A percentile compares a stretch with the other conserved stretches of the same genome.
These are phyloP conservation scores for Drosophila simulans DNA, from an alignment of 1,140 invertebrate genomes.

Conservation along the genomic window DNA sequence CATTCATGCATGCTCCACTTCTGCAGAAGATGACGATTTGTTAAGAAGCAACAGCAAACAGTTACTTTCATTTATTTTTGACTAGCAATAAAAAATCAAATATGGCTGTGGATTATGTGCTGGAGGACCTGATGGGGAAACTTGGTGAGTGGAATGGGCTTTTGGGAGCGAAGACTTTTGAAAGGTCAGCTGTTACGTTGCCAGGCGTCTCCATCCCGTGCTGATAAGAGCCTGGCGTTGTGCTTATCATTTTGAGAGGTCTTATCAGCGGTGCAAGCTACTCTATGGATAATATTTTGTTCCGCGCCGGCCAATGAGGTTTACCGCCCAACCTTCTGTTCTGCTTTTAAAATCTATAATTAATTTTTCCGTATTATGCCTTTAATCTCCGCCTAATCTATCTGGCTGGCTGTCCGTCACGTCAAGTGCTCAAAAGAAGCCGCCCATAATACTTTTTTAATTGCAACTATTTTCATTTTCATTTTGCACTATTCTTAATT, in stretches of 20 bases:
- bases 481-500: constrained; percentile 44
- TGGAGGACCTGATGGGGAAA: constrained; percentile 89
- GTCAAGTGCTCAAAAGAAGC: constrained; percentile 45
- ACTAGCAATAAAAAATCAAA: background rate
- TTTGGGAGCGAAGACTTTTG: background rate
- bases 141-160: constrained; percentile 85
- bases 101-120: constrained; percentile 88
- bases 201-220: constrained; percentile 26
- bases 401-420: background rate
- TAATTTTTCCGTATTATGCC: constrained; percentile 23
- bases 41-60: constrained; percentile 1
- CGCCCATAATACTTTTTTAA: constrained; percentile 62
- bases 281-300: constrained; percentile 33
- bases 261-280: constrained; percentile 19
- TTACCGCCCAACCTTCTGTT: background rate
- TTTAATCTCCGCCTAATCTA: constrained; percentile 27
- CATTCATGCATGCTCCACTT: background rate
- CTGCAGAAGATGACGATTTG: constrained; percentile 26
- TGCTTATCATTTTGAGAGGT: constrained; percentile 24
- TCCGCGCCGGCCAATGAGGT: background rate
- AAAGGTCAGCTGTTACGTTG: constrained; percentile 38
- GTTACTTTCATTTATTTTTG: constrained; percentile 1
- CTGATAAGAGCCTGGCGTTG: constrained; percentile 18
- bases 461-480: constrained; percentile 39
- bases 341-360: constrained; percentile 29